Conservation (phyloP, 2,797 vertebrate species). For the Philypnodon macrostomus region DNA sequence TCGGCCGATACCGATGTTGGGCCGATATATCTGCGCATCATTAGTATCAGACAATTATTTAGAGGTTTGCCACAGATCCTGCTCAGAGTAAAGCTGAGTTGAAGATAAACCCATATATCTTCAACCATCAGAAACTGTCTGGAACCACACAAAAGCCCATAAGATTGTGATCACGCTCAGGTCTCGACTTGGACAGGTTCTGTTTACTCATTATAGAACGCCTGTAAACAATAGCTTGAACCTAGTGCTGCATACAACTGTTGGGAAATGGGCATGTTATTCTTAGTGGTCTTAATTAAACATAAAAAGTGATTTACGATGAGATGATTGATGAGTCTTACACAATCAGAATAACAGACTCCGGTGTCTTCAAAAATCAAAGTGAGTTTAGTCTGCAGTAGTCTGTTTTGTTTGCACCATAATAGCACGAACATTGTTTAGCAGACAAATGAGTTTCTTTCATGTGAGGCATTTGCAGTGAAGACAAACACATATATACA, state of each 20-base stretch:
- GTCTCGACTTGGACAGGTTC: slow-evolving; percentile 22
- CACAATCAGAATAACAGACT: not conserved
- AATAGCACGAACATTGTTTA: no score
- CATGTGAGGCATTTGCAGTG: not conserved
- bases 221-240: slow-evolving; percentile 16
- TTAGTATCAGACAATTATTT: no score
- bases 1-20: no score
- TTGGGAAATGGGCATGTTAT: not conserved
- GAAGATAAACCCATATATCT: not conserved
- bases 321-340: not conserved
- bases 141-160: slow-evolving; percentile 4
- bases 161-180: slow-evolving; percentile 29
- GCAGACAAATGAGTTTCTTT: not conserved
- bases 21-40: no score
- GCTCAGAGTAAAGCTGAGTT: not conserved
- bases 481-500: no score
- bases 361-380: not conserved
- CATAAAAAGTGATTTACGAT: not conserved
- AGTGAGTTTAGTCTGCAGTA: not conserved
- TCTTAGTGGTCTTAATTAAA: not conserved
- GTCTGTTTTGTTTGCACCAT: not conserved
- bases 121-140: slow-evolving; percentile 1
- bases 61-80: no score
- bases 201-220: not conserved
- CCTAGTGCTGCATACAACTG: not conserved